phyloP scores from a whole-genome alignment of 2,797 vertebrate genomes.

The Sarcoramphus papa region DNA sequence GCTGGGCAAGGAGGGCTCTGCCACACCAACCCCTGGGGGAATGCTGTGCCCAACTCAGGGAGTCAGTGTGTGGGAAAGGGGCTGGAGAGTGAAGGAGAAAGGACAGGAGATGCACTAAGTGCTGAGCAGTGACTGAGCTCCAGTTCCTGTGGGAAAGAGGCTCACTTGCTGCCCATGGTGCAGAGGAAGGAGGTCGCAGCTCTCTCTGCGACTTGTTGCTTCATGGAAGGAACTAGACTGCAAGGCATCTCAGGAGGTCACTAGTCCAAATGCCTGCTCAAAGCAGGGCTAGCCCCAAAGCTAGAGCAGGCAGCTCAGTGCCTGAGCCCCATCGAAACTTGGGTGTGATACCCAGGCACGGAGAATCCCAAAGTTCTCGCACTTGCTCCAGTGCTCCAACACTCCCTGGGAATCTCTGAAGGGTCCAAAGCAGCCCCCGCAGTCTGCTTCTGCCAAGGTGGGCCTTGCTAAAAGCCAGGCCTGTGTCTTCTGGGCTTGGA shows the following conservation, averaged over 20 bases:
- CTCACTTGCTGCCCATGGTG: neutral
- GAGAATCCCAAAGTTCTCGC: neutral
- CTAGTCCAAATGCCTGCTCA: neutral
- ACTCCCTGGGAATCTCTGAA: too few species aligned
- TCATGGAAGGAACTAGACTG: neutral
- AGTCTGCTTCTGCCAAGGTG: too few species aligned
- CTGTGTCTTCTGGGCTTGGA: too few species aligned
- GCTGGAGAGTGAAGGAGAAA: neutral
- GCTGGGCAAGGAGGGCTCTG: neutral
- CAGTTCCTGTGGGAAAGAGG: neutral
- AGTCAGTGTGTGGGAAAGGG: neutral
- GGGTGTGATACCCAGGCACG: neutral
- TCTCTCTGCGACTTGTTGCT: neutral
- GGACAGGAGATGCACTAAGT: neutral
- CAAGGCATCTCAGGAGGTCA: neutral
- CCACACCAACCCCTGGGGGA: neutral
- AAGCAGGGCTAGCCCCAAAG: neutral
- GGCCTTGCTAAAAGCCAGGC: too few species aligned
- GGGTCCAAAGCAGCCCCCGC: too few species aligned
- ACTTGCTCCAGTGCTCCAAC: neutral
- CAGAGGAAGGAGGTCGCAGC: neutral
- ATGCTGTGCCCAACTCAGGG: neutral
- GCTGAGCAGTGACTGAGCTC: neutral
- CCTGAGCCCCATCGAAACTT: neutral
- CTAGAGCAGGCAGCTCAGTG: neutral